phyloP scores from a whole-genome alignment of 2,888 invertebrate species.

The Mantis religiosa region DNA sequence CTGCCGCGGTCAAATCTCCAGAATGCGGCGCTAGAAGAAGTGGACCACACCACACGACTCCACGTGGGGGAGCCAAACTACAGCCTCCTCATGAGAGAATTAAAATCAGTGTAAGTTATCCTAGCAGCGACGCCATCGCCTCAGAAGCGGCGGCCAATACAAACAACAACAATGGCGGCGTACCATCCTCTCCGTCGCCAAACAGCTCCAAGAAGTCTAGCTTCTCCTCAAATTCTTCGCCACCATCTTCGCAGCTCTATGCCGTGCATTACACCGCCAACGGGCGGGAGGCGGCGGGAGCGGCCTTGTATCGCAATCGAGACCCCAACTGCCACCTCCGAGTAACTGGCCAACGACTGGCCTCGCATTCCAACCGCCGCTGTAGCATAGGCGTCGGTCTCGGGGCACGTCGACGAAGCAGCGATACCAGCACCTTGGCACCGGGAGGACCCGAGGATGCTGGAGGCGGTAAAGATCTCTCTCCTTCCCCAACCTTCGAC shows the following conservation, averaged over 20 bases:
- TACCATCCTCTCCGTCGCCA: slow-evolving; percentile 28
- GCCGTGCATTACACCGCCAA: slow-evolving; percentile 10
- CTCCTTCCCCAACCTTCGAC: slow-evolving; percentile 38
- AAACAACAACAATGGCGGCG: slow-evolving; percentile 25
- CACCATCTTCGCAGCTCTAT: slow-evolving; percentile 12
- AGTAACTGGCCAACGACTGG: slow-evolving; percentile 46
- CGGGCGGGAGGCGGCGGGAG: neutral
- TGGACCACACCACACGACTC: slow-evolving; percentile 42
- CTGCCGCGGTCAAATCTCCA: slow-evolving; percentile 31
- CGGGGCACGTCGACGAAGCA: slow-evolving; percentile 46
- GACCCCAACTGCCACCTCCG: slow-evolving; percentile 25
- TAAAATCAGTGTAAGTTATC: slow-evolving; percentile 81
- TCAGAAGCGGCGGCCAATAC: slow-evolving; percentile 23
- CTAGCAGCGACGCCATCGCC: slow-evolving; percentile 40
- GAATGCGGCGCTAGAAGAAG: neutral
- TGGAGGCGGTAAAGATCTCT: slow-evolving; percentile 32
- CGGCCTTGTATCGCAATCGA: neutral
- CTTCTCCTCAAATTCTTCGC: slow-evolving; percentile 22
- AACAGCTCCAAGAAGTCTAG: slow-evolving; percentile 29
- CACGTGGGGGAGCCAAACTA: slow-evolving; percentile 43
- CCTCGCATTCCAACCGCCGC: slow-evolving; percentile 43
- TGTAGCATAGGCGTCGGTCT: slow-evolving; percentile 33
- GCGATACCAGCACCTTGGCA: slow-evolving; percentile 42
- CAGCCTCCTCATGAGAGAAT: slow-evolving; percentile 63
- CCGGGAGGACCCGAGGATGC: neutral